Conservation (phyloP, 2,113 vertebrate species). For the Smithornis capensis region DNA sequence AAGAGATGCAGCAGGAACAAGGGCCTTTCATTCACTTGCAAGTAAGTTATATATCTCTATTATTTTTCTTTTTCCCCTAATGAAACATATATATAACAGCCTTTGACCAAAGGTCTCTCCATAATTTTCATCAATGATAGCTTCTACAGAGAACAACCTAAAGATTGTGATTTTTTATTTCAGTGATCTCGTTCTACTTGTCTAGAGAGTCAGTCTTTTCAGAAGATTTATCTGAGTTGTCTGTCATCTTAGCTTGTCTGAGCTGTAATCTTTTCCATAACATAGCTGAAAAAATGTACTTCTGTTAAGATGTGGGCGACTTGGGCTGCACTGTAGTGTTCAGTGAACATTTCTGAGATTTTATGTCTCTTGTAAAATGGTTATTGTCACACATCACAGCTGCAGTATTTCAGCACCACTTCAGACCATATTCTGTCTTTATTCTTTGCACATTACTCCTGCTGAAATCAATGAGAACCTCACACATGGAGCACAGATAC, state of each 20-base stretch:
- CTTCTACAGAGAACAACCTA: background rate
- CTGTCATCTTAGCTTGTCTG: background rate
- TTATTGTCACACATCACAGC: conserved; percentile 52
- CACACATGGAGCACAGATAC: conserved; percentile 52
- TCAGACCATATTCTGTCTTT: conserved; percentile 20
- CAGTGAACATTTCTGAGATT: conserved; percentile 11
- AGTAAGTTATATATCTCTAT: conserved; percentile 74
- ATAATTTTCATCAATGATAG: background rate
- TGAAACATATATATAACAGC: background rate
- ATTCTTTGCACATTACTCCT: conserved; percentile 39
- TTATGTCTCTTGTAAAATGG: conserved; percentile 27
- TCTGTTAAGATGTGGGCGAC: background rate
- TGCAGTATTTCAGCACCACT: conserved; percentile 56
- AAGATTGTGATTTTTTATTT: background rate
- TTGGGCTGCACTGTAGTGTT: background rate
- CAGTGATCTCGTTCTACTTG: background rate
- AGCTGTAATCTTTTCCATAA: background rate
- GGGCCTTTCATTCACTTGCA: conserved; percentile 89
- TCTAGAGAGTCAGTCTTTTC: background rate
- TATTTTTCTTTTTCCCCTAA: background rate
- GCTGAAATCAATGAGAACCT: background rate
- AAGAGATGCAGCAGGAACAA: conserved; percentile 88
- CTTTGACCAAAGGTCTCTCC: background rate
- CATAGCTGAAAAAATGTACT: background rate
- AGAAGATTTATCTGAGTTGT: background rate